These are phyloP conservation scores for Heliconius congener DNA, from an alignment of 1,140 invertebrate genomes.

Conservation along the genomic window DNA sequence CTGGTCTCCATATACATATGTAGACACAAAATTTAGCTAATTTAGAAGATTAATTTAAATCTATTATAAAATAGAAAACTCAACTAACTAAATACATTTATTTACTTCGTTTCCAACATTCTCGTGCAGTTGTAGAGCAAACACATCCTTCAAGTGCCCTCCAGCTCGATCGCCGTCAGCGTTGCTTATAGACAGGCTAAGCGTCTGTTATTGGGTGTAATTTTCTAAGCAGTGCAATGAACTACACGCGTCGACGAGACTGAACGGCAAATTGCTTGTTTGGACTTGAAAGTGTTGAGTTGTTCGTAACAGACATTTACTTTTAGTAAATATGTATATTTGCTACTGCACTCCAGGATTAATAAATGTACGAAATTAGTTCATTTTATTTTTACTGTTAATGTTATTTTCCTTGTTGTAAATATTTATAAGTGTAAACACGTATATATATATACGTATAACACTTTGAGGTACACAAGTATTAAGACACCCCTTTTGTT, in stretches of 20 bases:
- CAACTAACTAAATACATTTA: neutral
- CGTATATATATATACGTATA: too few species aligned
- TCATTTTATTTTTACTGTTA: too few species aligned
- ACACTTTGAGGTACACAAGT: too few species aligned
- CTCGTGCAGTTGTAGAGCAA: neutral
- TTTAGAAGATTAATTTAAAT: too few species aligned
- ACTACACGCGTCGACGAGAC: neutral
- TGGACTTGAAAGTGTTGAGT: neutral
- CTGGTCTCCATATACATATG: too few species aligned
- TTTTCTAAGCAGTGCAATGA: slow-evolving; percentile 15
- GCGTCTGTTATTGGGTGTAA: slow-evolving; percentile 12
- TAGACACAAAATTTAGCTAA: too few species aligned
- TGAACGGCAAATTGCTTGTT: neutral
- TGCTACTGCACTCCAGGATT: too few species aligned
- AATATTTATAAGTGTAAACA: too few species aligned
- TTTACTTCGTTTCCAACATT: neutral
- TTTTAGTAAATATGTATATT: neutral
- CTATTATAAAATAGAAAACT: too few species aligned
- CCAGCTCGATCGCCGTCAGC: slow-evolving; percentile 4
- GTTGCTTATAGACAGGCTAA: slow-evolving; percentile 6
- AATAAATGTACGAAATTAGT: too few species aligned
- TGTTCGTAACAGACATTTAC: neutral
- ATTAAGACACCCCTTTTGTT: too few species aligned
- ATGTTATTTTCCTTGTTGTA: too few species aligned
- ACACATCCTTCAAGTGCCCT: slow-evolving; percentile 4